These are phyloP conservation scores for Drosophila neonasuta DNA, from an alignment of 2,888 invertebrate genomes.

Conservation along the genomic window DNA sequence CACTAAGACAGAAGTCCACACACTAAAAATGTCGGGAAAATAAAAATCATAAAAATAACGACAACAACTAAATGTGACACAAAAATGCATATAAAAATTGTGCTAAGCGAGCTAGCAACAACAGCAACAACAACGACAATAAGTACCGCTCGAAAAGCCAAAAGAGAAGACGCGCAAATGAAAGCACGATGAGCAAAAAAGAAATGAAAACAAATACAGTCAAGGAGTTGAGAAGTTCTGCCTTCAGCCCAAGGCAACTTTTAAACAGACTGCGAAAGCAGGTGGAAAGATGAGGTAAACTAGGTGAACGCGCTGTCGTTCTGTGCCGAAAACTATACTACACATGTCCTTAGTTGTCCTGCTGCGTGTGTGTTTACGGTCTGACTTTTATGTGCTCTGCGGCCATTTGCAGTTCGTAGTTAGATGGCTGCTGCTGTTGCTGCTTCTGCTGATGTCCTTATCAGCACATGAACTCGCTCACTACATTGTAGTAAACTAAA, in stretches of 20 bases:
- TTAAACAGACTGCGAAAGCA: constrained; percentile 19
- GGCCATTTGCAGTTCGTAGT: constrained; percentile 66
- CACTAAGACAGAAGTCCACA: constrained; percentile 30
- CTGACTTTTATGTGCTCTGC: constrained; percentile 58
- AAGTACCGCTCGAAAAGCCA: constrained; percentile 16
- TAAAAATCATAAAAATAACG: constrained; percentile 71
- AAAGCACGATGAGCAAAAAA: constrained; percentile 34
- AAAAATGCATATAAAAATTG: constrained; percentile 64
- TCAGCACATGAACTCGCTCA: constrained; percentile 37
- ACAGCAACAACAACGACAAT: constrained; percentile 9
- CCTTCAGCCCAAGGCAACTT: constrained; percentile 8
- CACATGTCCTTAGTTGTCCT: constrained; percentile 32
- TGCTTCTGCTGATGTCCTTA: constrained; percentile 26
- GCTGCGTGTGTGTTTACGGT: constrained; percentile 30
- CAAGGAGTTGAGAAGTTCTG: constrained; percentile 13
- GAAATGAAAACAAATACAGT: constrained; percentile 44
- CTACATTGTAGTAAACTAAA: constrained; percentile 4
- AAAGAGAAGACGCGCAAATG: constrained; percentile 46
- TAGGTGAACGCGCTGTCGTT: constrained; percentile 55
- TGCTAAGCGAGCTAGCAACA: constrained; percentile 37
- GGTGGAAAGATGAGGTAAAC: constrained; percentile 36
- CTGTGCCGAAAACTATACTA: constrained; percentile 53
- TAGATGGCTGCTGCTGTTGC: constrained; percentile 33
- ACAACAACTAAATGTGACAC: constrained; percentile 66
- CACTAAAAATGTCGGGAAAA: constrained; percentile 65